Evolutionary conservation across 2,797 vertebrate species (phyloP).

Genomic region (Corythornis leucogaster): DNA sequence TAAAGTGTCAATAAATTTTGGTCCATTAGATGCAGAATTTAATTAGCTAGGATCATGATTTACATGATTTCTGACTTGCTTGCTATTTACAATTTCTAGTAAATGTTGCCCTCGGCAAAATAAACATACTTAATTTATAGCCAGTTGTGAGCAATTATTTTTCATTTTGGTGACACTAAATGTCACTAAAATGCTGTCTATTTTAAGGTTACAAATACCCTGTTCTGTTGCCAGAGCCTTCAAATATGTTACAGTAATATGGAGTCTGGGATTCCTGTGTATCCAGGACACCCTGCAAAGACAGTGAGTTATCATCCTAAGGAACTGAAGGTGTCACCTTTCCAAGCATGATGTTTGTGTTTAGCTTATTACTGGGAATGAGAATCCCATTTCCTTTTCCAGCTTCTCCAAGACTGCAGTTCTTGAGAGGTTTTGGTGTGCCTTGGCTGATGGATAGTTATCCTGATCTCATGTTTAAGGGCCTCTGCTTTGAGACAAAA

Average conservation of each 20-base stretch:
- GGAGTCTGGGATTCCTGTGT: not conserved
- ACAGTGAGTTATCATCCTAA: not conserved
- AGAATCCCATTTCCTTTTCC: not conserved
- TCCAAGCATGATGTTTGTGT: not conserved
- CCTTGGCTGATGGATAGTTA: not conserved
- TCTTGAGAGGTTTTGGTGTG: not conserved
- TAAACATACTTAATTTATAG: constrained; percentile 70
- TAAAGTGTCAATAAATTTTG: constrained; percentile 76
- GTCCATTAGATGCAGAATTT: constrained; percentile 74
- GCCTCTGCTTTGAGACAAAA: not conserved
- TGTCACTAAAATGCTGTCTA: constrained; percentile 30
- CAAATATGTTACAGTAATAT: not conserved
- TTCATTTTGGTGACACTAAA: constrained; percentile 51
- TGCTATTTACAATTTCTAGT: constrained; percentile 67
- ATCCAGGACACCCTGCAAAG: not conserved
- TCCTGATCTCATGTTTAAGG: not conserved
- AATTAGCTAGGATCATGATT: constrained; percentile 73
- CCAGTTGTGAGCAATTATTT: constrained; percentile 53
- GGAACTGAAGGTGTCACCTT: not conserved
- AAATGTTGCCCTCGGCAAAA: constrained; percentile 68
- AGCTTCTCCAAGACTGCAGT: not conserved
- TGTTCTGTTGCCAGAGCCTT: not conserved
- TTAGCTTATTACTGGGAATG: not conserved
- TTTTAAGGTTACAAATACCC: constrained; percentile 20
- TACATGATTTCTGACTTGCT: constrained; percentile 70